phyloP scores from a whole-genome alignment of 2,113 vertebrate species.

The Eurystomus gularis region DNA sequence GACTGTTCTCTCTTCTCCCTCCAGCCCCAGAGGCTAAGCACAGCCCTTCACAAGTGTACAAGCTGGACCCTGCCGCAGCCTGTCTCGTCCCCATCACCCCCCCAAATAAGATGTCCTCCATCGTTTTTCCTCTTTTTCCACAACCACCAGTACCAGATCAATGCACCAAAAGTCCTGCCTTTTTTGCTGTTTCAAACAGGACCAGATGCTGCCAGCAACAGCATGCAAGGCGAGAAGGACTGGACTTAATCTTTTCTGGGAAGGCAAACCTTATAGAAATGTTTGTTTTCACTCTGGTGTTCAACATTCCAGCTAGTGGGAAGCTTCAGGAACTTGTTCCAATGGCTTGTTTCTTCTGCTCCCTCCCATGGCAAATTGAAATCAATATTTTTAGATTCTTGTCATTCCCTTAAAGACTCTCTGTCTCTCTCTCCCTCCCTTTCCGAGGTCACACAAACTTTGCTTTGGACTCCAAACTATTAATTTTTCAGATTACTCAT shows the following conservation, averaged over 20 bases:
- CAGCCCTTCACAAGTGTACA: neutral
- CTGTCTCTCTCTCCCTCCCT: neutral
- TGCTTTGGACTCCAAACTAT: slow-evolving; percentile 59
- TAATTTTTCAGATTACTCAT: slow-evolving; percentile 59
- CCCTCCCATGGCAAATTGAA: slow-evolving; percentile 57
- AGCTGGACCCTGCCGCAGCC: neutral
- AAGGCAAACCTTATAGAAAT: slow-evolving; percentile 31
- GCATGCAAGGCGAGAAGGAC: neutral
- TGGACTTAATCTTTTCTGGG: slow-evolving; percentile 14
- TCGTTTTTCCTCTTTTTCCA: neutral
- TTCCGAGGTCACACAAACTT: slow-evolving; percentile 43
- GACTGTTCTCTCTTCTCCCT: neutral
- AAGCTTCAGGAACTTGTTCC: slow-evolving; percentile 48
- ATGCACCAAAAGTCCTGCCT: neutral
- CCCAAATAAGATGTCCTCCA: neutral
- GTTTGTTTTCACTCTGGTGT: slow-evolving; percentile 53
- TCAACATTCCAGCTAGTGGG: slow-evolving; percentile 28
- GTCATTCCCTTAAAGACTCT: slow-evolving; percentile 42
- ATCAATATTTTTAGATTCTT: slow-evolving; percentile 68
- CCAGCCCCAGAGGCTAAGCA: neutral
- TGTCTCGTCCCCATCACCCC: neutral
- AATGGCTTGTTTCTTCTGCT: slow-evolving; percentile 54
- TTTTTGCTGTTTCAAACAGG: neutral
- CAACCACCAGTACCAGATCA: neutral
- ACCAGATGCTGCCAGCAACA: neutral